Conservation (phyloP, 2,797 vertebrate species). For the Tenualosa ilisha region DNA sequence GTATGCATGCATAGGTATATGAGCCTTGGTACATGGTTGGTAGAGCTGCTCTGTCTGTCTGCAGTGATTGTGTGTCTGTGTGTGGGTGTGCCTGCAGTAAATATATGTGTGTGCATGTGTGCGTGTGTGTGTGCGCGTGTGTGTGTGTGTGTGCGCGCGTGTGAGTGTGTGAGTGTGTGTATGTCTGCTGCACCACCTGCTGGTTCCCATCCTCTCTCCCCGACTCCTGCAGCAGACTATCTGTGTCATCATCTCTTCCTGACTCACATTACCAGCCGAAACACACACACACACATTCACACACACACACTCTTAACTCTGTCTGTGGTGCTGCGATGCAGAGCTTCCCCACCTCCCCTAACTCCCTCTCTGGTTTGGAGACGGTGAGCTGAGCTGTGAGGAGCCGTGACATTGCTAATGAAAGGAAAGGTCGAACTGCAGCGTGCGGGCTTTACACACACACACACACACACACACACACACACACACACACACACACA, state of each 20-base stretch:
- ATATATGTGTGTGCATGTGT: background rate
- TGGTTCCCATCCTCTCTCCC: background rate
- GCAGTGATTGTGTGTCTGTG: background rate
- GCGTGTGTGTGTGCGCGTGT: background rate
- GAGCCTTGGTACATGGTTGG: no score
- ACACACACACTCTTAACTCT: background rate
- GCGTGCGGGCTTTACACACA: background rate
- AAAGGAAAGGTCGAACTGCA: no score
- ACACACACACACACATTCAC: background rate
- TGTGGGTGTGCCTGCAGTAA: background rate
- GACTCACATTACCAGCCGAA: background rate
- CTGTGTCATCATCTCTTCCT: background rate
- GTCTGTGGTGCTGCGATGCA: background rate
- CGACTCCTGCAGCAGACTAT: background rate
- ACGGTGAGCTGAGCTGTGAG: background rate
- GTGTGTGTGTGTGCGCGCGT: background rate
- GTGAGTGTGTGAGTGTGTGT: background rate
- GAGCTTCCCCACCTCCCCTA: background rate
- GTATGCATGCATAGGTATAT: no score
- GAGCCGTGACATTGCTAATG: no score
- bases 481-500: slow-evolving; percentile 28
- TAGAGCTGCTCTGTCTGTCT: no score
- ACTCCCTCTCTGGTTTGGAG: background rate
- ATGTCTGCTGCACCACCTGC: background rate
- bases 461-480: background rate